Conservation (phyloP, 2,113 vertebrate genomes). For the human (Homo sapiens) region DNA sequence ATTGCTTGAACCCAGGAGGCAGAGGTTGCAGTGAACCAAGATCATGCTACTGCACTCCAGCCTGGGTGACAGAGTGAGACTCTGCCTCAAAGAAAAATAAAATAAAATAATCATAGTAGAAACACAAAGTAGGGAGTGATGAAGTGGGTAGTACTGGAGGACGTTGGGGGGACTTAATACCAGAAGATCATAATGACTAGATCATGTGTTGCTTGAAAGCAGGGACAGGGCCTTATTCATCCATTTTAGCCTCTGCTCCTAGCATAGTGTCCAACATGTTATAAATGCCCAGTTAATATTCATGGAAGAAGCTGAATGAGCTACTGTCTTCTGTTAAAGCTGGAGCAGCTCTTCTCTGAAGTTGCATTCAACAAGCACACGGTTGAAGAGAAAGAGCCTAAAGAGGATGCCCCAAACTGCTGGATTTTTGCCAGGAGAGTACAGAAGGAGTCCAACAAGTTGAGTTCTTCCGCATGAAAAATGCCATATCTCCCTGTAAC, state of each 20-base stretch:
- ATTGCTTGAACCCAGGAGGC: no score
- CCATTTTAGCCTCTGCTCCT: background rate
- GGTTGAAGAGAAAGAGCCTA: conserved; percentile 69
- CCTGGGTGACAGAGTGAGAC: no score
- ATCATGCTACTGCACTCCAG: no score
- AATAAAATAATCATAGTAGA: background rate
- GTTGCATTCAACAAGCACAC: conserved; percentile 72
- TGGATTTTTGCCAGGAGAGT: conserved; percentile 78
- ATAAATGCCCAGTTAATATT: background rate
- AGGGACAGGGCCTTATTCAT: background rate
- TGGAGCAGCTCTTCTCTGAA: conserved; percentile 34
- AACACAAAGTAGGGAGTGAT: background rate
- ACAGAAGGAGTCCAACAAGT: conserved; percentile 68
- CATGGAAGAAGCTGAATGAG: background rate
- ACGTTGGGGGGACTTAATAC: background rate
- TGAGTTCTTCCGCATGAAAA: conserved; percentile 75
- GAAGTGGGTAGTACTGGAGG: background rate
- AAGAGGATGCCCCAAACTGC: conserved; percentile 61
- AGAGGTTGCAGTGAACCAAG: no score
- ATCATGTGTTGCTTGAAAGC: background rate
- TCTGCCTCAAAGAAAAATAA: no score
- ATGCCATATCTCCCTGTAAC: conserved; percentile 56
- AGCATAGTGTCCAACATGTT: no score
- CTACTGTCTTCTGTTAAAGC: background rate
- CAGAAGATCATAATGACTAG: background rate